A percentile compares a stretch with the other conserved stretches of the same genome.
Conservation (phyloP, 1,140 invertebrate genomes). For the Bemisia tabaci region DNA sequence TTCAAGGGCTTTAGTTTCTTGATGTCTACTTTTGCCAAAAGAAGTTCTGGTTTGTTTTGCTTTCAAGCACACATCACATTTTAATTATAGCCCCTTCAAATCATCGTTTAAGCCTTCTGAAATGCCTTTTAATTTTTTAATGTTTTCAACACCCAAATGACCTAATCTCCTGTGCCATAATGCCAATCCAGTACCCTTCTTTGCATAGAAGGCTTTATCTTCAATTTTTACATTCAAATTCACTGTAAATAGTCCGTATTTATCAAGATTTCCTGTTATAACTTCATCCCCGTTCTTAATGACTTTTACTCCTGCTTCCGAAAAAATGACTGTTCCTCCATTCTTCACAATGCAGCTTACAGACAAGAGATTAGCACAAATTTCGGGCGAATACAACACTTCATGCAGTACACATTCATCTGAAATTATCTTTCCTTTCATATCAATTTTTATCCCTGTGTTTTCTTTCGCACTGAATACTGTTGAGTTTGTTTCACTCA, state of each 20-base stretch:
- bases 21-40: constrained; percentile 17
- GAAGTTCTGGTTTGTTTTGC: constrained; percentile 22
- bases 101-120: background rate
- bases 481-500: background rate
- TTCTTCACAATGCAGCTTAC: constrained; percentile 2
- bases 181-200: background rate
- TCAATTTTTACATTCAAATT: background rate
- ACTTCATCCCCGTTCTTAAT: background rate
- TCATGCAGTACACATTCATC: background rate
- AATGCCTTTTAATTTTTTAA: constrained; percentile 1
- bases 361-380: constrained; percentile 9
- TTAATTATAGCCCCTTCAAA: background rate
- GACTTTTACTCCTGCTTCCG: background rate
- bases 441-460: background rate
- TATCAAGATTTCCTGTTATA: background rate
- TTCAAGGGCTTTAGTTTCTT: constrained; percentile 14
- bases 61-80: constrained; percentile 23
- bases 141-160: constrained; percentile 5
- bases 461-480: background rate
- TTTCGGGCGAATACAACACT: constrained; percentile 3
- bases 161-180: constrained; percentile 5
- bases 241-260: background rate
- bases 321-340: constrained; percentile 4
- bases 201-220: background rate
- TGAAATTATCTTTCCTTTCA: background rate